Evolutionary conservation across 2,888 invertebrate genomes (phyloP).

Genomic region (Drosophila diplacantha): DNA sequence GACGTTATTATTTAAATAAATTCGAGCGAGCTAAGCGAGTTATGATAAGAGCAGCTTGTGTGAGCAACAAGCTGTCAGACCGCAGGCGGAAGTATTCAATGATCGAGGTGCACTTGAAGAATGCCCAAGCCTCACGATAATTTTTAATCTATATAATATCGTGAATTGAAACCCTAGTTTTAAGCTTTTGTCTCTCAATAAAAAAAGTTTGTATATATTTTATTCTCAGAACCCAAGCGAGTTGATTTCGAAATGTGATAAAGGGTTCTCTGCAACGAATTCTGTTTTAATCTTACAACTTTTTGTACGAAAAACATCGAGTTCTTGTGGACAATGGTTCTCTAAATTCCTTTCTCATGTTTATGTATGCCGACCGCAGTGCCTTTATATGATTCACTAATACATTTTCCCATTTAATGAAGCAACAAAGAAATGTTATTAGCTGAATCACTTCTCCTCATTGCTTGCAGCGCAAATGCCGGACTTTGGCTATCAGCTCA

Average conservation of each 20-base stretch:
- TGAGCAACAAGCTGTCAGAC: not conserved
- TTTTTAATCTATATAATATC: not conserved
- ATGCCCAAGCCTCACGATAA: not conserved
- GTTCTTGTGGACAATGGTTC: not conserved
- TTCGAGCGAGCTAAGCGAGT: constrained; percentile 8
- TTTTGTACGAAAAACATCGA: not conserved
- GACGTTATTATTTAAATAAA: constrained; percentile 30
- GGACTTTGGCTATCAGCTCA: constrained; percentile 61
- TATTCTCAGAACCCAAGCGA: too few species aligned
- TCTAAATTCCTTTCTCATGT: not conserved
- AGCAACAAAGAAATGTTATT: constrained; percentile 7
- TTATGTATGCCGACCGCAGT: not conserved
- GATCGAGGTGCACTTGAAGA: not conserved
- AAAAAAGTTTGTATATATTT: constrained; percentile 4
- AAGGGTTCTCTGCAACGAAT: not conserved
- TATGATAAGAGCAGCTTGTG: constrained; percentile 25
- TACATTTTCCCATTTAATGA: constrained; percentile 8
- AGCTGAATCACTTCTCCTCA: constrained; percentile 16
- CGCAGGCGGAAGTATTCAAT: constrained; percentile 22
- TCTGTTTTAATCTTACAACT: not conserved
- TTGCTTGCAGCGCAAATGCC: constrained; percentile 48
- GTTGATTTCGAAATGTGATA: not conserved
- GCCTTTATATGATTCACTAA: constrained; percentile 11
- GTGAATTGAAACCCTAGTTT: not conserved
- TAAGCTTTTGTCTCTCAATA: not conserved